Evolutionary conservation across 2,797 vertebrate species (phyloP), one percentile per base, ranked within the genome.

Genomic region (Thaleichthys pacificus): DNA sequence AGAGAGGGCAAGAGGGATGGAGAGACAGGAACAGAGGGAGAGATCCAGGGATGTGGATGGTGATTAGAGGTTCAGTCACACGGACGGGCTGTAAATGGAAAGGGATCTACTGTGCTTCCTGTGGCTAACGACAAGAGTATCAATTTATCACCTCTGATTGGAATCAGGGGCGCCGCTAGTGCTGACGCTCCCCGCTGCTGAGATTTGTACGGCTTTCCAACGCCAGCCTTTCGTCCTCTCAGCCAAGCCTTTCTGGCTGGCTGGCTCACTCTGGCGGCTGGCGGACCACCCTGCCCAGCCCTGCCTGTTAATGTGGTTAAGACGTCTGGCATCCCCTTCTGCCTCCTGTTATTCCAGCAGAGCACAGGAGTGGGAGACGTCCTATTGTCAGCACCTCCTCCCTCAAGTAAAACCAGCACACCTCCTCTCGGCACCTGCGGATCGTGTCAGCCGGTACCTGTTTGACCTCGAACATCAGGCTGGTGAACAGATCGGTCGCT

Each of bases 321-420:
- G 69, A 49, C 65, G 35, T 60, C 62, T 60, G 47, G 49, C 64
- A 71, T 60, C 54, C 24, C 38, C 11, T 8, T 24, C 35, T 42
- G 68, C 54, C 15, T 24, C 22, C 3, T 70, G 19, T 66, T 47
- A 70, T 60, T 51, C 62, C 61, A 61, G 38, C 66, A 17, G 47
- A 26, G 22, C 66, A 69, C 0, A 0, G 8, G 30, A 74, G 70
- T 69, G 24, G 24, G 30, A 58, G 38, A 75, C 28, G 54, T 79
- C 38, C n/a, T 81, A 38, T 74, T n/a, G 24, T 75, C 54, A 61
- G 21, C 35, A 42, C 74, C 21, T 76, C 22, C 32, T 7, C 70
- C 17, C 62, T 66, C 75, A 3, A 6, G 14, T 21, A 61, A 61
- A 47, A 56, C 22, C 24, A 69, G 47, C 5, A 54, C 68, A 26